These are phyloP conservation scores for Agelastica alni DNA, from an alignment of 2,888 invertebrate genomes.

Conservation along the genomic window DNA sequence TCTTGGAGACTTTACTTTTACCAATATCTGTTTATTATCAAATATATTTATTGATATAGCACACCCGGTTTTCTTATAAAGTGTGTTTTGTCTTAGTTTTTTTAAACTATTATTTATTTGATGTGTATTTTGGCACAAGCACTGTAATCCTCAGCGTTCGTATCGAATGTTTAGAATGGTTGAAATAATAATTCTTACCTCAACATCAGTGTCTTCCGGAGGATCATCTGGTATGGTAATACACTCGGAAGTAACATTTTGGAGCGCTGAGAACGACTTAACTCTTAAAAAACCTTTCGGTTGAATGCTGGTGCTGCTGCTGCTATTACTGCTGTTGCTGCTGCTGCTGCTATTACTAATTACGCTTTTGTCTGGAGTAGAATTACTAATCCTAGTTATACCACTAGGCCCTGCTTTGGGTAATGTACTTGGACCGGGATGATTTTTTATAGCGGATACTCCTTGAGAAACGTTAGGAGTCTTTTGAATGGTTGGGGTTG, in stretches of 20 bases:
- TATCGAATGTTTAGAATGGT: too few species aligned
- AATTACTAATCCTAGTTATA: neutral
- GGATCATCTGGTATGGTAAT: slow-evolving; percentile 51
- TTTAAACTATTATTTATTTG: too few species aligned
- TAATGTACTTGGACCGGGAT: neutral
- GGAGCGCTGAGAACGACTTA: slow-evolving; percentile 45
- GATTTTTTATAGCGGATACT: neutral
- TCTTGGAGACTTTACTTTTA: too few species aligned
- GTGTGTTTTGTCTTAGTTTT: too few species aligned
- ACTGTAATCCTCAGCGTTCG: too few species aligned
- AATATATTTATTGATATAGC: too few species aligned
- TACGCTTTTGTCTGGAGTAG: neutral
- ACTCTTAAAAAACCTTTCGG: slow-evolving; percentile 44
- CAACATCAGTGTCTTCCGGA: slow-evolving; percentile 10
- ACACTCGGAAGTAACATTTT: slow-evolving; percentile 48
- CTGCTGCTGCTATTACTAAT: too few species aligned
- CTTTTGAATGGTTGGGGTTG: slow-evolving; percentile 18
- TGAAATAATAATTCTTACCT: neutral
- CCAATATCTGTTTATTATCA: too few species aligned
- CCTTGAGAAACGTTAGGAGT: slow-evolving; percentile 18
- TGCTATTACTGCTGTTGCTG: too few species aligned
- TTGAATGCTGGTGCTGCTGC: neutral
- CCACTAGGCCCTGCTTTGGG: slow-evolving; percentile 17
- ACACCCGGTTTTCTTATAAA: too few species aligned
- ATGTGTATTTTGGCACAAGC: too few species aligned